phyloP scores from a whole-genome alignment of 2,797 vertebrate species.

The Moxostoma hubbsi region DNA sequence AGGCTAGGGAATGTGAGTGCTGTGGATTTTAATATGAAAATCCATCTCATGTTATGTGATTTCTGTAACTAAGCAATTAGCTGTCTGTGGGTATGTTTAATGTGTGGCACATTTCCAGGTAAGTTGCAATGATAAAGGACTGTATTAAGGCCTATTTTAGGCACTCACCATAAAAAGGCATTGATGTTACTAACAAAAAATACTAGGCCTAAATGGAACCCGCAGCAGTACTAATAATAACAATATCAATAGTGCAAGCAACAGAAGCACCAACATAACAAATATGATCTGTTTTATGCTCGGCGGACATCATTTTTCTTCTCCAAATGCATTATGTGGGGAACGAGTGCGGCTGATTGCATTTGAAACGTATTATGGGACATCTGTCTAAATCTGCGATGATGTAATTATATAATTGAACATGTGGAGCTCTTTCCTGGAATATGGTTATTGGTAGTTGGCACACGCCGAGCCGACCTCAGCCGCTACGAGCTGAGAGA shows the following conservation, averaged over 20 bases:
- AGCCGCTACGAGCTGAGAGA: slow-evolving; percentile 38
- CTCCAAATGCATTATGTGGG: slow-evolving; percentile 59
- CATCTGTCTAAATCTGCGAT: slow-evolving; percentile 67
- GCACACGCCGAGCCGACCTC: slow-evolving; percentile 52
- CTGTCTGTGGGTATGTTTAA: slow-evolving; percentile 27
- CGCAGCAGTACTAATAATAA: slow-evolving; percentile 44
- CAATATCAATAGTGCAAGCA: slow-evolving; percentile 29
- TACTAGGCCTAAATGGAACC: slow-evolving; percentile 11
- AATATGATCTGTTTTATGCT: slow-evolving; percentile 57
- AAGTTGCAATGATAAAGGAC: background rate
- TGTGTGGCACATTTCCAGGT: slow-evolving; percentile 15
- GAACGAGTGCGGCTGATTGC: slow-evolving; percentile 64
- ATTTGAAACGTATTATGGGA: slow-evolving; percentile 66
- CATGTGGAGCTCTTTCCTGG: slow-evolving; percentile 67
- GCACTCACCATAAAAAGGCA: background rate
- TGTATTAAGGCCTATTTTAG: slow-evolving; percentile 21
- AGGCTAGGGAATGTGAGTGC: background rate
- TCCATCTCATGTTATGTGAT: slow-evolving; percentile 10
- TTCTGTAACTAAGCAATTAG: slow-evolving; percentile 33
- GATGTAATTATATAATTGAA: slow-evolving; percentile 68
- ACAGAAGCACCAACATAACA: slow-evolving; percentile 54
- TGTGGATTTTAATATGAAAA: background rate
- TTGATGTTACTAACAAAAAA: background rate
- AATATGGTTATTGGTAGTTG: slow-evolving; percentile 64
- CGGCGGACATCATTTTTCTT: slow-evolving; percentile 63